Evolutionary conservation across 2,113 vertebrate genomes (phyloP).

Genomic region (Panthera leo): DNA sequence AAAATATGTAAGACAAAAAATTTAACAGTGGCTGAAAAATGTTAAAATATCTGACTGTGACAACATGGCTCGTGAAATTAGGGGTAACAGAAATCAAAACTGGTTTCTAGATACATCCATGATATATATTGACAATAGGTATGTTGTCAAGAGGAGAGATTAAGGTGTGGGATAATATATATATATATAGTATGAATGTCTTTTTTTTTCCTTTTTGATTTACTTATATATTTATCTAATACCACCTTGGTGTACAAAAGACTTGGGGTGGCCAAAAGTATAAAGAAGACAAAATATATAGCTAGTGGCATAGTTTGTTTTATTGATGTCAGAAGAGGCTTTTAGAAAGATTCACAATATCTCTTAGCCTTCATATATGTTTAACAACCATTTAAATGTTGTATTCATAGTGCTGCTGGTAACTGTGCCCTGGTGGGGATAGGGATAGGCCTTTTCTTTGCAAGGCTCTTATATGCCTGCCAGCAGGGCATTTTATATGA

Average conservation of each 20-base stretch:
- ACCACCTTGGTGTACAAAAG: background rate
- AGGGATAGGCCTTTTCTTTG: background rate
- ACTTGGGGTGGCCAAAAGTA: background rate
- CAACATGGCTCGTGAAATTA: background rate
- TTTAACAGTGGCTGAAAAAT: slow-evolving; percentile 12
- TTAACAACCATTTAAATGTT: background rate
- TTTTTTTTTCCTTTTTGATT: background rate
- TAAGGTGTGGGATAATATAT: background rate
- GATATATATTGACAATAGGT: background rate
- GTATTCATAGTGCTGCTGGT: background rate
- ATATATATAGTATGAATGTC: background rate
- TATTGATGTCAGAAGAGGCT: background rate
- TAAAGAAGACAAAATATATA: background rate
- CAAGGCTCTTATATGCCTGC: background rate
- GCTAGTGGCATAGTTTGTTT: background rate
- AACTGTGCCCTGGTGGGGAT: background rate
- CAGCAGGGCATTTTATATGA: background rate
- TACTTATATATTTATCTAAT: background rate
- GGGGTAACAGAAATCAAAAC: background rate
- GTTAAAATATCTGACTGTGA: background rate
- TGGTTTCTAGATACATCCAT: background rate
- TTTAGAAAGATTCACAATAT: slow-evolving; percentile 2
- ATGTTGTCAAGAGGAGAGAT: background rate
- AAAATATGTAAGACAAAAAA: slow-evolving; percentile 25
- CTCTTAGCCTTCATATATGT: background rate